A percentile compares a stretch with the other conserved stretches of the same genome.
Evolutionary conservation across 2,797 vertebrate genomes (phyloP).

Genomic region (Menidia menidia): DNA sequence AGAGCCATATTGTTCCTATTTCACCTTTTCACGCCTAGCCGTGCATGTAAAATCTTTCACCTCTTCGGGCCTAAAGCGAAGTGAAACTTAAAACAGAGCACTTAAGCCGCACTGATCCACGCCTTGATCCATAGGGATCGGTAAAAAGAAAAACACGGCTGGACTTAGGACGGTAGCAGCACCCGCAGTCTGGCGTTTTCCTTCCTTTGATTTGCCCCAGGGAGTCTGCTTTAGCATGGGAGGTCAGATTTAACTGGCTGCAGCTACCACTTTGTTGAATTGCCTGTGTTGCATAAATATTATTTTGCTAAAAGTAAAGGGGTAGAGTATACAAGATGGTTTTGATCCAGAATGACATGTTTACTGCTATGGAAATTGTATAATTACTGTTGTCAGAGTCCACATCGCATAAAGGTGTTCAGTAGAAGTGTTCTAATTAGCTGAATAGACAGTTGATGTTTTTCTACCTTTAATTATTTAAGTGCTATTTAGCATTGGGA

Average conservation of each 20-base stretch:
- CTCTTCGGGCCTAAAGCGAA: constrained; percentile 28
- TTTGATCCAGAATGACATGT: too few species aligned
- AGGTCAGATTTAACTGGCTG: background rate
- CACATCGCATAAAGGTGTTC: too few species aligned
- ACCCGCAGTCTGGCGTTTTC: background rate
- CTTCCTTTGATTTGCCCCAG: constrained; percentile 8
- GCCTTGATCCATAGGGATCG: constrained; percentile 30
- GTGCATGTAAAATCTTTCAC: constrained; percentile 28
- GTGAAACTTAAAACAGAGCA: constrained; percentile 35
- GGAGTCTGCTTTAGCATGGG: background rate
- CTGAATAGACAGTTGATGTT: too few species aligned
- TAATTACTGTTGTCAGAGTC: too few species aligned
- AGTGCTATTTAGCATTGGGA: too few species aligned
- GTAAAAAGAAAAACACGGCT: constrained; percentile 15
- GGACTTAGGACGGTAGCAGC: constrained; percentile 10
- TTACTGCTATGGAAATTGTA: too few species aligned
- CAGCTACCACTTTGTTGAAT: too few species aligned
- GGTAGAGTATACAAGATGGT: too few species aligned
- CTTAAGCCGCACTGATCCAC: constrained; percentile 39
- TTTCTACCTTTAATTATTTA: too few species aligned
- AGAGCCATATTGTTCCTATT: constrained; percentile 55
- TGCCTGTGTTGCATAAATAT: too few species aligned
- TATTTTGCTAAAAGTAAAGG: too few species aligned
- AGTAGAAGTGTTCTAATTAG: too few species aligned
- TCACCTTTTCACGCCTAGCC: constrained; percentile 56